Conservation (phyloP, 2,113 vertebrate genomes). For the Nothoprocta perdicaria region DNA sequence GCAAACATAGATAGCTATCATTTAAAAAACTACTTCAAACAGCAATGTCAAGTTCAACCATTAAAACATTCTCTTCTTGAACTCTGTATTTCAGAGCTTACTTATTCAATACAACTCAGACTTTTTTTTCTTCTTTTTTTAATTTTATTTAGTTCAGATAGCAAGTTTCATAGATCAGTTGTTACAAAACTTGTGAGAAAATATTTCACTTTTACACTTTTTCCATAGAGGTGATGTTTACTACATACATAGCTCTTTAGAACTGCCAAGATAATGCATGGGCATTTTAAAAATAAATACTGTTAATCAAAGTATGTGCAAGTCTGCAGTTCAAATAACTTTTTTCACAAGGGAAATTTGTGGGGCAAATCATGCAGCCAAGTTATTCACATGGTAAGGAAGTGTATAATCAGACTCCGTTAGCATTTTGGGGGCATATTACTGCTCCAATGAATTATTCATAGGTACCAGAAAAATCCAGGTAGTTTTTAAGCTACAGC, state of each 20-base stretch:
- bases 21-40: not conserved
- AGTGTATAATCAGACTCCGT: slow-evolving; percentile 29
- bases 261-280: not conserved
- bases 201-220: not conserved
- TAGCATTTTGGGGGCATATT: slow-evolving; percentile 33
- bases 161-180: not conserved
- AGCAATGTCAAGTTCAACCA: slow-evolving; percentile 6
- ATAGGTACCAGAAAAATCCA: slow-evolving; percentile 13
- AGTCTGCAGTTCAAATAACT: not conserved
- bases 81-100: not conserved
- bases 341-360: slow-evolving; percentile 25
- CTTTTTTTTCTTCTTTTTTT: too few relatives aligned
- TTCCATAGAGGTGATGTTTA: not conserved
- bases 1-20: not conserved
- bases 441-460: slow-evolving; percentile 21
- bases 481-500: not conserved
- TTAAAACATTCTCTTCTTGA: slow-evolving; percentile 7
- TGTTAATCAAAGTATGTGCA: not conserved
- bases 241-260: not conserved
- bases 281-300: not conserved
- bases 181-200: not conserved
- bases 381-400: slow-evolving; percentile 32
- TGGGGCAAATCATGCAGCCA: slow-evolving; percentile 42
- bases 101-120: not conserved
- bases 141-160: not conserved